A percentile compares a stretch with the other conserved stretches of the same genome.
Conservation (phyloP, 2,888 invertebrate species). For the Machimus atricapillus region DNA sequence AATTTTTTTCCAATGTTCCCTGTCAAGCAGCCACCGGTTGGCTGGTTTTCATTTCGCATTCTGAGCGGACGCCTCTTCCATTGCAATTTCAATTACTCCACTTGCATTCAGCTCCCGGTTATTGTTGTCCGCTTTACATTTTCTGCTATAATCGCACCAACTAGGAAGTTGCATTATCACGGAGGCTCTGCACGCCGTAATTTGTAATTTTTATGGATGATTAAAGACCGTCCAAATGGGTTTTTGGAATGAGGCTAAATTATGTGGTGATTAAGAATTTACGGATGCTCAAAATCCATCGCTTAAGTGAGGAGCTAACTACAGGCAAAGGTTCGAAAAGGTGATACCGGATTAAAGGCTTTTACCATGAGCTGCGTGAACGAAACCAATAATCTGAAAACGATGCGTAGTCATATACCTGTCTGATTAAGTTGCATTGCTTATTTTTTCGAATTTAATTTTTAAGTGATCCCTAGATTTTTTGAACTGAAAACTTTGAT, state of each 20-base stretch:
- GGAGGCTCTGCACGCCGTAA: not conserved
- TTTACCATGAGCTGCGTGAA: not conserved
- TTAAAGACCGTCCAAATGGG: not conserved
- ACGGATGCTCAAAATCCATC: not conserved
- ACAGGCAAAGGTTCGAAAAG: not conserved
- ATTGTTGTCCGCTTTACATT: constrained; percentile 6
- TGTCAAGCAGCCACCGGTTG: not conserved
- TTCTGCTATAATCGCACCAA: not conserved
- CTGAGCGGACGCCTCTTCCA: not conserved
- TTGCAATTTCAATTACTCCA: constrained; percentile 14
- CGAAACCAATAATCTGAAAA: not conserved
- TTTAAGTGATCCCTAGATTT: too few relatives aligned
- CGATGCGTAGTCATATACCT: not conserved
- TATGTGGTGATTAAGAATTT: not conserved
- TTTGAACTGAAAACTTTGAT: not conserved
- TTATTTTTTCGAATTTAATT: too few relatives aligned
- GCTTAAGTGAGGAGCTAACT: not conserved
- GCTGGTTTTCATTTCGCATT: not conserved
- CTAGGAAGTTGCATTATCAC: not conserved
- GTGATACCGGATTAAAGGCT: not conserved
- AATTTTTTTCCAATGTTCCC: not conserved
- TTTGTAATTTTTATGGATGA: not conserved
- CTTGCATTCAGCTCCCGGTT: constrained; percentile 3
- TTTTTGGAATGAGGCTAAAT: not conserved
- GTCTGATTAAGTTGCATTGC: not conserved